Evolutionary conservation across 2,888 invertebrate genomes (phyloP).

Genomic region (Stenolophus ochropezus): DNA sequence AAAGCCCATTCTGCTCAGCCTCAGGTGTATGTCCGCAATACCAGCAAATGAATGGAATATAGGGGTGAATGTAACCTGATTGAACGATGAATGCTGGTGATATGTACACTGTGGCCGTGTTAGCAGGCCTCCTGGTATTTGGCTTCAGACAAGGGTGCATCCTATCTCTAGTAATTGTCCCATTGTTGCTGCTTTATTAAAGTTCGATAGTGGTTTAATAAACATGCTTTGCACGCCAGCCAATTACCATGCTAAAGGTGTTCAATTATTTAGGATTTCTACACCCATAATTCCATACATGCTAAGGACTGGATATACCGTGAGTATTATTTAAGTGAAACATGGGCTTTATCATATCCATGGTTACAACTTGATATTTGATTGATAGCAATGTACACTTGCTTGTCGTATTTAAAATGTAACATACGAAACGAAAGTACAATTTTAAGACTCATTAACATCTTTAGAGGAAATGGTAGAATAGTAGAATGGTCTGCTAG

Average conservation of each 20-base stretch:
- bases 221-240: not conserved
- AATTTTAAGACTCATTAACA: no score
- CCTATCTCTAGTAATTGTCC: conserved; percentile 5
- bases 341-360: no score
- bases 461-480: no score
- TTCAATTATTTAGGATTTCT: not conserved
- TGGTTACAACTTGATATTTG: no score
- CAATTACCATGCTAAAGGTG: not conserved
- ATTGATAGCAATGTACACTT: no score
- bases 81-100: conserved; percentile 22
- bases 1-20: not conserved
- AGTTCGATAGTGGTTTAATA: not conserved
- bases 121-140: conserved; percentile 5
- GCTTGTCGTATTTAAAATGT: no score
- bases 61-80: conserved; percentile 32
- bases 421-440: no score
- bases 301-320: no score
- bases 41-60: not conserved
- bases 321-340: no score
- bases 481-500: no score
- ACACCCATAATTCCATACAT: no score
- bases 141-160: not conserved
- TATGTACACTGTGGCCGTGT: conserved; percentile 4
- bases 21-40: not conserved
- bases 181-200: conserved; percentile 1